Percentiles rank a stretch among this genome's conserved stretches.
Conservation (phyloP, 1,140 invertebrate species). For the Ylistrum balloti region DNA sequence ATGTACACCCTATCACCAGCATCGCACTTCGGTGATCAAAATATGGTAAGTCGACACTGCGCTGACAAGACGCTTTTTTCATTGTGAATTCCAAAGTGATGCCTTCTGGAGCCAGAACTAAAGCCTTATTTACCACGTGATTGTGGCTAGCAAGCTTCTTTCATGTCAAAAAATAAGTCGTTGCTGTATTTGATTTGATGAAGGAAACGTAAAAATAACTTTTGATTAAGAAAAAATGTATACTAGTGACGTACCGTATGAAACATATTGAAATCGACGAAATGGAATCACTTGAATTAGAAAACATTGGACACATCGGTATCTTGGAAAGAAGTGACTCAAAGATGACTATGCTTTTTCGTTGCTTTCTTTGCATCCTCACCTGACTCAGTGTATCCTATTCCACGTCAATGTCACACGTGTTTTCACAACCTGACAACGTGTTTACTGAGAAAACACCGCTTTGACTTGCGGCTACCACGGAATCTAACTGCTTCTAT, state of each 20-base stretch:
- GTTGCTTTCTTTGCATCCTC: neutral
- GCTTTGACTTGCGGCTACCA: conserved; percentile 31
- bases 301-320: neutral
- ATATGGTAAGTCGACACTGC: neutral
- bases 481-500: conserved; percentile 28
- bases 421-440: conserved; percentile 18
- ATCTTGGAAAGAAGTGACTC: neutral
- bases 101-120: conserved; percentile 30
- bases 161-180: neutral
- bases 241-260: too few species aligned
- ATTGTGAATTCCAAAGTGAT: neutral
- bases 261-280: too few species aligned
- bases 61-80: conserved; percentile 26
- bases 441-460: conserved; percentile 21
- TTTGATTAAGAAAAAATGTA: too few species aligned
- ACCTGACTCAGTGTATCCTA: conserved; percentile 7
- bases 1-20: neutral
- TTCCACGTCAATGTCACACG: conserved; percentile 32
- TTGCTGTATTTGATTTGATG: neutral
- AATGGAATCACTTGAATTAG: too few species aligned
- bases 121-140: neutral
- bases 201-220: too few species aligned
- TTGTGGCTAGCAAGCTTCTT: neutral
- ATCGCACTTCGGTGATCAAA: conserved; percentile 17
- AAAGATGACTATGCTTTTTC: neutral